These are phyloP conservation scores for Dicaeum eximium DNA, from an alignment of 2,113 vertebrate species.

Conservation along the genomic window DNA sequence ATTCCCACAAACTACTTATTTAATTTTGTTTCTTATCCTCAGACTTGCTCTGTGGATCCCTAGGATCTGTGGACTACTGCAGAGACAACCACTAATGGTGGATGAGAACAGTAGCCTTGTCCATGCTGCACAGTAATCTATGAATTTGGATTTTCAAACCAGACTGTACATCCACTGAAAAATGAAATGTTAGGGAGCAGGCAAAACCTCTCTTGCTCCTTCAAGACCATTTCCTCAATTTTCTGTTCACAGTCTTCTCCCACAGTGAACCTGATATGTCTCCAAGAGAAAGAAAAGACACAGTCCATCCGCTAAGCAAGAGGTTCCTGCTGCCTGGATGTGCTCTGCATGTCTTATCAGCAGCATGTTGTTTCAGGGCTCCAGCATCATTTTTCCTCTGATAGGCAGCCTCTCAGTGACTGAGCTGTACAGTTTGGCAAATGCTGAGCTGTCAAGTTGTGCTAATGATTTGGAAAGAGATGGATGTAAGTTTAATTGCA, in stretches of 20 bases:
- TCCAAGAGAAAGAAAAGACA: background rate
- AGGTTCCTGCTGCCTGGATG: background rate
- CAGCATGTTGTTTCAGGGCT: conserved; percentile 3
- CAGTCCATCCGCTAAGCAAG: background rate
- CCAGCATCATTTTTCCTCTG: background rate
- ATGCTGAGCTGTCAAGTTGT: conserved; percentile 16
- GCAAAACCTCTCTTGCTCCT: background rate
- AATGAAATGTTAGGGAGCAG: background rate
- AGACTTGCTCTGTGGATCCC: background rate
- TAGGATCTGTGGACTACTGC: background rate
- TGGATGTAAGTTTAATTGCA: conserved; percentile 53
- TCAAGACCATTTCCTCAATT: background rate
- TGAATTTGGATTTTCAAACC: background rate
- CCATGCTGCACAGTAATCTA: background rate
- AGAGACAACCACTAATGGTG: background rate
- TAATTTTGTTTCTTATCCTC: background rate
- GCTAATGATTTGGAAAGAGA: conserved; percentile 51
- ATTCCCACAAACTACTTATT: background rate
- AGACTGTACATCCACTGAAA: background rate
- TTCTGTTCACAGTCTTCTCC: background rate
- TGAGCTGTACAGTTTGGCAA: background rate
- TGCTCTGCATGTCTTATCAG: background rate
- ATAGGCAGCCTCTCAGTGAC: background rate
- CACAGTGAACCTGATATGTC: background rate
- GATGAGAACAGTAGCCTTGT: background rate